These are phyloP conservation scores for Ectemnius continuus DNA, from an alignment of 2,888 invertebrate genomes.

Conservation along the genomic window DNA sequence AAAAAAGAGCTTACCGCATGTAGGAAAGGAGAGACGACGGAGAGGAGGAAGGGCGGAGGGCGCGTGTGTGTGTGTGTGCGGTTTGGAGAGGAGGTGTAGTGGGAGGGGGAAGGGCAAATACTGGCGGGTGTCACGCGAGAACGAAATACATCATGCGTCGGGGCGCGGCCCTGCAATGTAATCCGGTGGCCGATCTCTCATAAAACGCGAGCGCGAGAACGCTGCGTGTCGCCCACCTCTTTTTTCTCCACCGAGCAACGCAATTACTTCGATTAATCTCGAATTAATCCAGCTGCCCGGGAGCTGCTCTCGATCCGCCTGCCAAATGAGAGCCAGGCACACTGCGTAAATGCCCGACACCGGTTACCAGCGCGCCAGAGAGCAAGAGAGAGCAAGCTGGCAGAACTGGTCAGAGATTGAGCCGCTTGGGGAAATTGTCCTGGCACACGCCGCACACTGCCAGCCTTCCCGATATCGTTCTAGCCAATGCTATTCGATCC, in stretches of 20 bases:
- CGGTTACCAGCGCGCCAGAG: no score
- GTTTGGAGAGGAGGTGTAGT: no score
- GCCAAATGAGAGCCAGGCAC: no score
- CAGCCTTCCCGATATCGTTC: no score
- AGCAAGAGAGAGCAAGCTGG: no score
- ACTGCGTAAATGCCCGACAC: no score
- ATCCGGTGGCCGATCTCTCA: constrained; percentile 22
- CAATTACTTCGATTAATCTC: constrained; percentile 53
- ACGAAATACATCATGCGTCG: constrained; percentile 50
- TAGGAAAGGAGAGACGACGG: constrained; percentile 1
- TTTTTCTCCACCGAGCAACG: background rate
- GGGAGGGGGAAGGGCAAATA: constrained; percentile 11
- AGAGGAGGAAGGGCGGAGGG: background rate
- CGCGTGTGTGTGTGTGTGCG: background rate
- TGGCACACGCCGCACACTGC: no score
- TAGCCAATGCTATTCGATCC: no score
- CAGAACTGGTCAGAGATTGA: no score
- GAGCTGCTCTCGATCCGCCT: constrained; percentile 18
- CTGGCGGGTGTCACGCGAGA: constrained; percentile 56
- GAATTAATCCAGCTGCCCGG: constrained; percentile 39
- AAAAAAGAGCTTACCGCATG: constrained; percentile 7
- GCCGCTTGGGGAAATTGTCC: no score
- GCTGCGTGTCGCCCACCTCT: constrained; percentile 21
- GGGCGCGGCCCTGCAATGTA: constrained; percentile 44
- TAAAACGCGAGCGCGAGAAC: constrained; percentile 17